These are phyloP conservation scores for Catagonus wagneri DNA, from an alignment of 2,113 vertebrate genomes.

Conservation along the genomic window DNA sequence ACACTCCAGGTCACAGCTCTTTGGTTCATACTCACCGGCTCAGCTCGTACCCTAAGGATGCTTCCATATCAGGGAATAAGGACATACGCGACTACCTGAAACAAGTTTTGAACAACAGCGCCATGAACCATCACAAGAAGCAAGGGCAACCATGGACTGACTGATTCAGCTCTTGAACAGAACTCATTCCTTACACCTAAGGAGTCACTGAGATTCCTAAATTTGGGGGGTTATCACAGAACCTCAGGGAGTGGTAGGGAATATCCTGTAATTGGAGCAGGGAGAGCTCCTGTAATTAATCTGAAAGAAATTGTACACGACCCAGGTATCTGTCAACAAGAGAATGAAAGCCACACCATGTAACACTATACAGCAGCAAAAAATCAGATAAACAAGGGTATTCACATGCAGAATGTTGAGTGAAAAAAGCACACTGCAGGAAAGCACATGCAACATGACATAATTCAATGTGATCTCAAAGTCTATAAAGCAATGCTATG, in stretches of 20 bases:
- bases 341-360: background rate
- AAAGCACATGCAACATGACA: background rate
- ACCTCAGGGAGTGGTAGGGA: background rate
- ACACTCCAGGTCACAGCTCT: background rate
- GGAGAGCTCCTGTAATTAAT: background rate
- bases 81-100: background rate
- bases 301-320: slow-evolving; percentile 31
- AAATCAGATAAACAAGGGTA: background rate
- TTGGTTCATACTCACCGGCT: background rate
- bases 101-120: background rate
- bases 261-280: background rate
- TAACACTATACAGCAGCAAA: background rate
- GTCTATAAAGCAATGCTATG: background rate
- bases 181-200: background rate
- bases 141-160: background rate
- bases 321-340: background rate
- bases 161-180: background rate
- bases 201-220: background rate
- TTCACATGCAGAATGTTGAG: background rate
- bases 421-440: background rate
- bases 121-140: background rate
- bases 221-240: accelerated
- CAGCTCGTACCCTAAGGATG: background rate
- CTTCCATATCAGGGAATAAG: background rate
- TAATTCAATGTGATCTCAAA: background rate